These are phyloP conservation scores for Acleris emargana DNA, from an alignment of 2,888 invertebrate species.

Conservation along the genomic window DNA sequence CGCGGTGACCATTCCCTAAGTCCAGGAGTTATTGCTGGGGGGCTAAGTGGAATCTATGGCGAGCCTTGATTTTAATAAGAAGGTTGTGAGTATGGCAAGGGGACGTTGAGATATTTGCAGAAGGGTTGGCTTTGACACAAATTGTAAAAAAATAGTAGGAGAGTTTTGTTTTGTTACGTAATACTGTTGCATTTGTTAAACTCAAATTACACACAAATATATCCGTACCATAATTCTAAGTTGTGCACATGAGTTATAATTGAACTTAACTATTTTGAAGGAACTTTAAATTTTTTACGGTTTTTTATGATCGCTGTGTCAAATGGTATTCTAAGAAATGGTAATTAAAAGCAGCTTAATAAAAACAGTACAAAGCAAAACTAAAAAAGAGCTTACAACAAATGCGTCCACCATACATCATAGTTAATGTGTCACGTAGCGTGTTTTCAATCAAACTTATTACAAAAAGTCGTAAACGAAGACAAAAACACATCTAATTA, in stretches of 20 bases:
- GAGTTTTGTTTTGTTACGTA: too few species aligned
- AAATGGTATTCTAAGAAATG: too few species aligned
- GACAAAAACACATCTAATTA: slow-evolving; percentile 19
- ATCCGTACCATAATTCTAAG: too few species aligned
- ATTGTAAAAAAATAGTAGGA: too few species aligned
- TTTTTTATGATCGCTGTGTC: too few species aligned
- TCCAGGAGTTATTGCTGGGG: slow-evolving; percentile 56
- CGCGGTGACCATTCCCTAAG: slow-evolving; percentile 55
- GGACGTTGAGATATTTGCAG: slow-evolving; percentile 20
- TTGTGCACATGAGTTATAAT: too few species aligned
- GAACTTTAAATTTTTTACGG: too few species aligned
- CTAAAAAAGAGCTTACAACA: background rate
- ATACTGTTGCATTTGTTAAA: too few species aligned
- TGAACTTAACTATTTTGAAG: too few species aligned
- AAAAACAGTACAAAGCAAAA: too few species aligned
- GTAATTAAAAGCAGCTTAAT: too few species aligned
- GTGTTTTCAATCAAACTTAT: slow-evolving; percentile 1
- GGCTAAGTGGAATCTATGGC: slow-evolving; percentile 32
- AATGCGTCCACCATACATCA: background rate
- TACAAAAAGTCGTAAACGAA: slow-evolving; percentile 2
- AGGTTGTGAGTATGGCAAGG: slow-evolving; percentile 28
- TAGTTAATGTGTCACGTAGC: background rate
- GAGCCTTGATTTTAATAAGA: slow-evolving; percentile 37
- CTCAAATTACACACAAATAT: too few species aligned
- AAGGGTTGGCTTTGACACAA: background rate